Percentiles rank a stretch among this genome's conserved stretches.
Conservation (phyloP, 2,888 invertebrate species). For the Reticulitermes lucifugus region DNA sequence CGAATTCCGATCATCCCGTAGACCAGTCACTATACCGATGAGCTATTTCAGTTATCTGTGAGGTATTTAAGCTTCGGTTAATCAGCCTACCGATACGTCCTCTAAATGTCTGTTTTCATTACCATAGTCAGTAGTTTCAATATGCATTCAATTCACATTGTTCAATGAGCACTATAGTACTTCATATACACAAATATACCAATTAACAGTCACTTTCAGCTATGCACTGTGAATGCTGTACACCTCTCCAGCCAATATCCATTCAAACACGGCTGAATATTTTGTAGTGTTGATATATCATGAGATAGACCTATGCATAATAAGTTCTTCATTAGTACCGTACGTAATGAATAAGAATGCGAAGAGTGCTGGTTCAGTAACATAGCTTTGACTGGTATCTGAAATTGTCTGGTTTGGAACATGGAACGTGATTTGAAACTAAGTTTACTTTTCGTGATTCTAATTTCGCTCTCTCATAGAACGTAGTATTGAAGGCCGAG, state of each 20-base stretch:
- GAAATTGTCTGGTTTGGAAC: too few relatives aligned
- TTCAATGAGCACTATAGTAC: constrained; percentile 11
- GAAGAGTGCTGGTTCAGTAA: neutral
- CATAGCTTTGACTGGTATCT: too few relatives aligned
- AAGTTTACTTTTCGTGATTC: too few relatives aligned
- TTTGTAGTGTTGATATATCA: neutral
- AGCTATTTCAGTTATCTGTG: too few relatives aligned
- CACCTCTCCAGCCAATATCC: neutral
- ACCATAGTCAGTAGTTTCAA: neutral
- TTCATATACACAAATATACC: constrained; percentile 15
- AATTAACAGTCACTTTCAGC: constrained; percentile 19
- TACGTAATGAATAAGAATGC: neutral
- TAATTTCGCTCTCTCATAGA: too few relatives aligned
- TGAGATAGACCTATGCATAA: neutral
- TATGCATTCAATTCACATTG: constrained; percentile 5
- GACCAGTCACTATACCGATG: too few relatives aligned
- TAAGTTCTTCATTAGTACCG: neutral
- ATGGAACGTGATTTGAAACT: too few relatives aligned
- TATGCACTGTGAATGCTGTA: neutral
- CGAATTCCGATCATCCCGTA: too few relatives aligned
- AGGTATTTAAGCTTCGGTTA: neutral
- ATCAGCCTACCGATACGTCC: neutral
- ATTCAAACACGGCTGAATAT: neutral
- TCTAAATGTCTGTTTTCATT: neutral
- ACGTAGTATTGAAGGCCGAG: too few relatives aligned